Conservation (phyloP, 2,888 invertebrate genomes). For the Pedicia rivosa region DNA sequence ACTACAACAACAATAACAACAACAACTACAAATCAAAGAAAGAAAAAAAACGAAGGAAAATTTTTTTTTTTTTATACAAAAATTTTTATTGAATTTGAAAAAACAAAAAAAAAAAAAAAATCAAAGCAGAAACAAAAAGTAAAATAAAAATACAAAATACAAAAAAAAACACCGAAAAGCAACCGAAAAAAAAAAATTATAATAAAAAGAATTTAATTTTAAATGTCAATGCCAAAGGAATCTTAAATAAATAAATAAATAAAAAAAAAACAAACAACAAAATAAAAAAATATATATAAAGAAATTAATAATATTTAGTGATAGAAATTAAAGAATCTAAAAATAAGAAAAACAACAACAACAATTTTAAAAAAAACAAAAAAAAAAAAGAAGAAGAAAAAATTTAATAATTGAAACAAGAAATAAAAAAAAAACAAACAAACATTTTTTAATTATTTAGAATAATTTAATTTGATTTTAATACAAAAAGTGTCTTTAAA, state of each 20-base stretch:
- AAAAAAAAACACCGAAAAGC: not conserved
- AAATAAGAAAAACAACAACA: no score
- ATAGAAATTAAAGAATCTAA: no score
- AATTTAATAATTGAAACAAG: not conserved
- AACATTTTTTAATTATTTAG: no score
- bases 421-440: not conserved
- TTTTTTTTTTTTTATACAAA: no score
- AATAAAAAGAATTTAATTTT: not conserved
- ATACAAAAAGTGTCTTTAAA: not conserved
- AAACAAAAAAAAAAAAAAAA: constrained; percentile 5
- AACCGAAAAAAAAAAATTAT: not conserved
- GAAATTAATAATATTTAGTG: no score
- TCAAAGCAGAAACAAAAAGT: no score
- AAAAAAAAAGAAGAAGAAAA: not conserved
- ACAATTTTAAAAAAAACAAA: not conserved
- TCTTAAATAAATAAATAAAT: not conserved
- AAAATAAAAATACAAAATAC: not conserved
- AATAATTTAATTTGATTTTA: no score
- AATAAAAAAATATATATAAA: not conserved
- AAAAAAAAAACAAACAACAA: not conserved
- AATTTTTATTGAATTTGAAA: not conserved
- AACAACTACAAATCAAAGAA: no score
- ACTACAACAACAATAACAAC: not conserved
- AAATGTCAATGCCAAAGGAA: not conserved
- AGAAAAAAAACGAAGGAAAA: no score